Evolutionary conservation across 1,140 invertebrate genomes (phyloP).

Genomic region (Stegodyphus dumicola): DNA sequence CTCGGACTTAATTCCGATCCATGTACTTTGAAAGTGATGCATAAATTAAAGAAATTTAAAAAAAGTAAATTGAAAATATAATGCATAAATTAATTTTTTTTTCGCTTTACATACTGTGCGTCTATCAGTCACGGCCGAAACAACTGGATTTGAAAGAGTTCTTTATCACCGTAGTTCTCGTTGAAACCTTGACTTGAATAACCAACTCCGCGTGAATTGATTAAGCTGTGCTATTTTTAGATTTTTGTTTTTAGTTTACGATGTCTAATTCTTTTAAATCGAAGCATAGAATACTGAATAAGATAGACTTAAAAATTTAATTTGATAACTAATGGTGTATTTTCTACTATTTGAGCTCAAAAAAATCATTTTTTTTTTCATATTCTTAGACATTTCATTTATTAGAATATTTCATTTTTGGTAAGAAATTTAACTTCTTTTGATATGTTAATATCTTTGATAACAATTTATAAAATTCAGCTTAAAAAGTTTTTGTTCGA

Average conservation of each 20-base stretch:
- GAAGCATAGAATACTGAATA: not conserved
- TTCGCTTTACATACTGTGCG: not conserved
- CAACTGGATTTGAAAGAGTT: constrained; percentile 34
- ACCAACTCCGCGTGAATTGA: constrained; percentile 37
- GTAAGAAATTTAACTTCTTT: too few relatives aligned
- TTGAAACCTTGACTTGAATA: constrained; percentile 54
- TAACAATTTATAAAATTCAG: too few relatives aligned
- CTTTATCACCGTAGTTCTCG: not conserved
- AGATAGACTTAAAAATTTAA: not conserved
- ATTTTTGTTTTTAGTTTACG: not conserved
- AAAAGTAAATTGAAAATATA: not conserved
- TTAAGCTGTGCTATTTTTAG: constrained; percentile 8
- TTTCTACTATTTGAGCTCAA: not conserved
- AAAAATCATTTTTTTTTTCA: too few relatives aligned
- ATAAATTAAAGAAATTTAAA: not conserved
- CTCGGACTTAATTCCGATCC: not conserved
- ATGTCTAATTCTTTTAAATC: not conserved
- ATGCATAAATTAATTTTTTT: not conserved
- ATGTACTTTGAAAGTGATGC: not conserved
- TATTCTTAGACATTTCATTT: too few relatives aligned
- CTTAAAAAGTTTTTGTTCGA: too few relatives aligned
- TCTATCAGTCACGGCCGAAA: constrained; percentile 35
- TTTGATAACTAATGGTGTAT: not conserved
- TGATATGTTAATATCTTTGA: too few relatives aligned
- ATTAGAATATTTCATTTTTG: too few relatives aligned